phyloP scores from a whole-genome alignment of 2,797 vertebrate species.

The Cercopithecus petaurista region DNA sequence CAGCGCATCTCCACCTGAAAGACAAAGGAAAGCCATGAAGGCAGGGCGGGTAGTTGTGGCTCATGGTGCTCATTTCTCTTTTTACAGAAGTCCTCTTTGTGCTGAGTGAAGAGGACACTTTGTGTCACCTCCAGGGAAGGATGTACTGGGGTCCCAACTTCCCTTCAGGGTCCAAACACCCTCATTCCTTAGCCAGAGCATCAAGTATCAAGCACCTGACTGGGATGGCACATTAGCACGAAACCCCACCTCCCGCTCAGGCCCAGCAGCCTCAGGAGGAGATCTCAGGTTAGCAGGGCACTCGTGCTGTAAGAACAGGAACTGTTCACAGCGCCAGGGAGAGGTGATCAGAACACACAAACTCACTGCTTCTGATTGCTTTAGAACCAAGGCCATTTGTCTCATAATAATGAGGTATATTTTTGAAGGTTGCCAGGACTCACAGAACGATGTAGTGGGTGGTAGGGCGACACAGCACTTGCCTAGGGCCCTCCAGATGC shows the following conservation, averaged over 20 bases:
- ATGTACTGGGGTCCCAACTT: accelerated
- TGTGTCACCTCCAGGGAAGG: not conserved
- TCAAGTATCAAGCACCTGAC: too few relatives aligned
- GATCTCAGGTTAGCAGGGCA: accelerated
- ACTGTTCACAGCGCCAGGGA: accelerated
- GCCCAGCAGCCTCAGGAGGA: not conserved
- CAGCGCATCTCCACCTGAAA: accelerated
- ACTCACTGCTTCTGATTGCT: not conserved
- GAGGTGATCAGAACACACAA: accelerated
- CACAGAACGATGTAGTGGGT: not conserved
- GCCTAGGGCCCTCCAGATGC: accelerated
- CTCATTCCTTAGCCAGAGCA: not conserved
- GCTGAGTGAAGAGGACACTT: too few relatives aligned
- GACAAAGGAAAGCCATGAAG: not conserved
- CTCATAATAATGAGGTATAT: too few relatives aligned
- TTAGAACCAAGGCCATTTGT: not conserved
- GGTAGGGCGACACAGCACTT: accelerated
- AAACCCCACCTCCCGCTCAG: not conserved
- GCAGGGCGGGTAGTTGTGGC: not conserved
- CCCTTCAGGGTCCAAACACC: too few relatives aligned
- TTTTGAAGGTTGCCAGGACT: not conserved
- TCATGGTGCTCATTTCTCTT: not conserved
- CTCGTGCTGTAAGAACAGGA: too few relatives aligned
- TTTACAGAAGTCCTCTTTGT: not conserved
- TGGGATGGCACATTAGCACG: not conserved